Evolutionary conservation across 1,140 invertebrate species (phyloP).

Genomic region (Eurosta solidaginis): DNA sequence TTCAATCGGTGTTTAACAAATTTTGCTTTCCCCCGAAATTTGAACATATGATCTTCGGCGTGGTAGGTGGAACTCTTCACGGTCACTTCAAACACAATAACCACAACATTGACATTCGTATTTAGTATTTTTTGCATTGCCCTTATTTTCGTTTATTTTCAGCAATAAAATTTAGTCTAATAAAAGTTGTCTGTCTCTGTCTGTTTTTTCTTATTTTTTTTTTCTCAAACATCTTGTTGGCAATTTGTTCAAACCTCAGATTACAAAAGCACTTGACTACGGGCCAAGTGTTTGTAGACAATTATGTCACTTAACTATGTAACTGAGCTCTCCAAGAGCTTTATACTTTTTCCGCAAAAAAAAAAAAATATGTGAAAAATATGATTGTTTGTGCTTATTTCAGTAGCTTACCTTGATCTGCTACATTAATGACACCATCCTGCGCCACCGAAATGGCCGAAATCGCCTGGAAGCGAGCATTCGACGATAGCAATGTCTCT

Average conservation of each 20-base stretch:
- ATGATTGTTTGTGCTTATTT: not conserved
- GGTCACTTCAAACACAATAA: no score
- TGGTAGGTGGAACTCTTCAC: no score
- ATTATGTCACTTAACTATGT: not conserved
- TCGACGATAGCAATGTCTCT: constrained; percentile 85
- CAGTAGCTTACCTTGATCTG: constrained; percentile 79
- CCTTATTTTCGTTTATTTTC: no score
- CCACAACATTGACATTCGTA: no score
- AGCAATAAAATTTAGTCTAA: no score
- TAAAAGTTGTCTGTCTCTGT: no score
- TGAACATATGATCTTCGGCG: no score
- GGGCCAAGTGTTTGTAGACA: not conserved
- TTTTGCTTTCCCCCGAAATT: no score
- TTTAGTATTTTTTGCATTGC: no score
- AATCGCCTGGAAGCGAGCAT: constrained; percentile 87
- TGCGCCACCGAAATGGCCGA: constrained; percentile 91
- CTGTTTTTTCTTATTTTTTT: no score
- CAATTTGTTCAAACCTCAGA: not conserved
- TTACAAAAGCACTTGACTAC: not conserved
- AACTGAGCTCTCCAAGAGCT: not conserved
- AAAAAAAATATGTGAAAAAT: not conserved
- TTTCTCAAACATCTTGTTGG: not conserved
- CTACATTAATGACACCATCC: constrained; percentile 90
- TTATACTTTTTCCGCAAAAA: not conserved
- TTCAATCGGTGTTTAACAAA: no score